These are phyloP conservation scores for Hyposoter dolosus DNA, from an alignment of 2,888 invertebrate genomes.

Conservation along the genomic window DNA sequence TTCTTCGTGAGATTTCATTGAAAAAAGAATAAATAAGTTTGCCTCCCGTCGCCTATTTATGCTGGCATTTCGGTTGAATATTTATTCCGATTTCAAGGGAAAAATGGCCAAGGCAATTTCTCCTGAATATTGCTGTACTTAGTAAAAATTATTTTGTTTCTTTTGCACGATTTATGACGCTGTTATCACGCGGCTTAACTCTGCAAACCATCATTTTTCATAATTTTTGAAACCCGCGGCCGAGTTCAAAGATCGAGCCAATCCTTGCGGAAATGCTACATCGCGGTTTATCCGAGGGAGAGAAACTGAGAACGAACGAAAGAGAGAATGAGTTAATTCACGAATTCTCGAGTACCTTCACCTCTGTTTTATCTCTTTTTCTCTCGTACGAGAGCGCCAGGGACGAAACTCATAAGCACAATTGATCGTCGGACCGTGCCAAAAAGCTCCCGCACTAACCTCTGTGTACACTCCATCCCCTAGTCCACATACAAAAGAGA, in stretches of 20 bases:
- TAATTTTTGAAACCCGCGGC: conserved; percentile 13
- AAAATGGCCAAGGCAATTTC: background rate
- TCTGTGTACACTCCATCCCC: conserved; percentile 22
- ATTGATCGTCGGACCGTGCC: conserved; percentile 69
- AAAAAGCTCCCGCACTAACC: conserved; percentile 62
- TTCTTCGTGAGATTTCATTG: background rate
- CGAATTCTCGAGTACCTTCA: conserved; percentile 63
- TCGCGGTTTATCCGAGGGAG: conserved; percentile 32
- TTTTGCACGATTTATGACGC: background rate
- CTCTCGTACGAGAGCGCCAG: conserved; percentile 22
- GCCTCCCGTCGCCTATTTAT: background rate
- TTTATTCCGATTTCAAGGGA: background rate
- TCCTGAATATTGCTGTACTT: background rate
- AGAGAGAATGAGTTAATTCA: conserved; percentile 58
- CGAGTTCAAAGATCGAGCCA: conserved; percentile 11
- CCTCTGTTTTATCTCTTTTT: conserved; percentile 43
- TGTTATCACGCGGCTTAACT: conserved; percentile 12
- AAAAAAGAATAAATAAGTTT: conserved; percentile 3
- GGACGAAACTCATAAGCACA: conserved; percentile 68
- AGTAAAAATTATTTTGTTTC: background rate
- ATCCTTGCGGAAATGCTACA: conserved; percentile 36
- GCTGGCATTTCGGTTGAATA: background rate
- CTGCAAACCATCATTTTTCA: conserved; percentile 32
- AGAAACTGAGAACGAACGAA: background rate
- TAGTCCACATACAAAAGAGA: conserved; percentile 7